Conservation (phyloP, 2,888 invertebrate species). For the Metopia argyrocephala region DNA sequence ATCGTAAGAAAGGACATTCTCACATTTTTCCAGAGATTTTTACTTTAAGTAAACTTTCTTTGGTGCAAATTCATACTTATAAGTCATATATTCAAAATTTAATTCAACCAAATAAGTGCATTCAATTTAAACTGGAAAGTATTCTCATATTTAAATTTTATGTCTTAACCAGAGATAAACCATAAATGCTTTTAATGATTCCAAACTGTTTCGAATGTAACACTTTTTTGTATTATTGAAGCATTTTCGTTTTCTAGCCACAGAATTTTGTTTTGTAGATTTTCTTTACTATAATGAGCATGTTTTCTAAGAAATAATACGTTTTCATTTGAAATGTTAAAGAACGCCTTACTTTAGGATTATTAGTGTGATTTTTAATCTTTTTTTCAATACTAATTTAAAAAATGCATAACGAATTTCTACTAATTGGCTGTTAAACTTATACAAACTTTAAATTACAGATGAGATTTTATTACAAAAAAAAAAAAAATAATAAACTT, state of each 20-base stretch:
- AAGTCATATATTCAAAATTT: too few species aligned
- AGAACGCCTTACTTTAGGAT: slow-evolving; percentile 29
- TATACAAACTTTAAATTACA: slow-evolving; percentile 17
- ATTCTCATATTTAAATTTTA: not conserved
- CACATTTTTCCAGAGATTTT: too few species aligned
- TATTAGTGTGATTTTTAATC: not conserved
- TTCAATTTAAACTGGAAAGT: slow-evolving; percentile 17
- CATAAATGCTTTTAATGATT: slow-evolving; percentile 40
- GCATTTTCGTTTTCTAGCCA: too few species aligned
- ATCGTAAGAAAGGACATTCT: too few species aligned
- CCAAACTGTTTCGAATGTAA: too few species aligned
- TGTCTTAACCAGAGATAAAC: not conserved
- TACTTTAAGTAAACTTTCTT: too few species aligned
- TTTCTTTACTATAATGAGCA: too few species aligned
- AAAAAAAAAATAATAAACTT: not conserved
- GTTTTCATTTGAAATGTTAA: slow-evolving; percentile 22
- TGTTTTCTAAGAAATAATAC: too few species aligned
- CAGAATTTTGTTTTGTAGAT: too few species aligned
- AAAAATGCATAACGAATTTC: slow-evolving; percentile 50
- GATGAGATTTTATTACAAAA: not conserved
- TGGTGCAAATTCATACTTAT: too few species aligned
- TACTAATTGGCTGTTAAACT: slow-evolving; percentile 52
- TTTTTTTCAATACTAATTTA: slow-evolving; percentile 20
- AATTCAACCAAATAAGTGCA: slow-evolving; percentile 12
- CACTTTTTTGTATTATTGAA: too few species aligned